These are phyloP conservation scores for Strix aluco DNA, from an alignment of 2,113 vertebrate genomes.

Conservation along the genomic window DNA sequence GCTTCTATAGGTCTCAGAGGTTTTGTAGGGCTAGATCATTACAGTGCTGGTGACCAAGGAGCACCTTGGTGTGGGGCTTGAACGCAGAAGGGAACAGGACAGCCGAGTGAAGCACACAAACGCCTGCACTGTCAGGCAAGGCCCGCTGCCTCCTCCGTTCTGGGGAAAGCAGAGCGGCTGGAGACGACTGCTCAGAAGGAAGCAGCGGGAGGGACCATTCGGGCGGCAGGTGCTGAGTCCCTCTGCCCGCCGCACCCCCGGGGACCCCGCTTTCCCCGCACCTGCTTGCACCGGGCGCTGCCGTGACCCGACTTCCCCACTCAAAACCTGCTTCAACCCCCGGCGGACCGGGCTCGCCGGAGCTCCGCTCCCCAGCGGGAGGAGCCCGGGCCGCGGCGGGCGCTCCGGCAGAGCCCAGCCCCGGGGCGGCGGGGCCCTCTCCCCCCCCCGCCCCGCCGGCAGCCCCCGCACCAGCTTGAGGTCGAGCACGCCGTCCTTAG, in stretches of 20 bases:
- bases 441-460: not conserved
- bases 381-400: not conserved
- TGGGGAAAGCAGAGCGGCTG: too few species aligned
- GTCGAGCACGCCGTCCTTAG: conserved; percentile 96
- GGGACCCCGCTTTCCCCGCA: not conserved
- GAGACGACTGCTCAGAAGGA: not conserved
- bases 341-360: not conserved
- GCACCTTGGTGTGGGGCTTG: not conserved
- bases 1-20: not conserved
- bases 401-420: not conserved
- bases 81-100: not conserved
- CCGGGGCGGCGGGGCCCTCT: not conserved
- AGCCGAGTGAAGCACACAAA: not conserved
- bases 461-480: conserved; percentile 86
- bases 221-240: not conserved
- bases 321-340: not conserved
- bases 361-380: not conserved
- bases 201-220: not conserved
- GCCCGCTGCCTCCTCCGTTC: not conserved
- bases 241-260: not conserved
- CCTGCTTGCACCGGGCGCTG: not conserved
- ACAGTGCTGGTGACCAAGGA: rapidly evolving
- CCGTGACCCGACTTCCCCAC: too few species aligned
- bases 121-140: not conserved
- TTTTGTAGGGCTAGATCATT: not conserved